These are phyloP conservation scores for Nymphalis urticae DNA, from an alignment of 2,888 invertebrate genomes.

Conservation along the genomic window DNA sequence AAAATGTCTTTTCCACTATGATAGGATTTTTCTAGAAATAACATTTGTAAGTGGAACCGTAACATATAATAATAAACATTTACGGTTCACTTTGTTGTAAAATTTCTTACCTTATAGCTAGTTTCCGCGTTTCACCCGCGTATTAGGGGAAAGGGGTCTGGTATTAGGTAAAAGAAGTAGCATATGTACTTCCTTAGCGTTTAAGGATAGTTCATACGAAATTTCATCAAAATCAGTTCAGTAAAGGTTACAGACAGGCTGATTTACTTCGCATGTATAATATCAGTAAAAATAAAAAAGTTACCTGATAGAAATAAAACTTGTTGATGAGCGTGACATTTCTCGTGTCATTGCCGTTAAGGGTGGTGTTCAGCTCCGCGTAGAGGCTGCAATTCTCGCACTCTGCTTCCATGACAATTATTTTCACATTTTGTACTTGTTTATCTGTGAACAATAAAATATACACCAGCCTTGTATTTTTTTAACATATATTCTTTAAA, in stretches of 20 bases:
- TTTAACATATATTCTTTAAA: not conserved
- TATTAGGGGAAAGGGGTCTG: no score
- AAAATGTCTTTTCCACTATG: no score
- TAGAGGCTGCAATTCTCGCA: constrained; percentile 63
- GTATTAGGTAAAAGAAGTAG: no score
- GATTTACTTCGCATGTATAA: no score
- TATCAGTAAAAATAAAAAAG: not conserved
- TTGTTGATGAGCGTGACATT: constrained; percentile 75
- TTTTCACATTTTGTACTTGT: constrained; percentile 61
- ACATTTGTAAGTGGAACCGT: no score
- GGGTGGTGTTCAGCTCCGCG: constrained; percentile 54
- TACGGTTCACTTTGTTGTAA: not conserved
- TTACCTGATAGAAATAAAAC: constrained; percentile 81
- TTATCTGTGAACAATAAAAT: constrained; percentile 47
- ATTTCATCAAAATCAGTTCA: no score
- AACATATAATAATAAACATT: no score
- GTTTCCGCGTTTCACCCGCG: no score
- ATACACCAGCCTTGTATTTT: not conserved
- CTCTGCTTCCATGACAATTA: constrained; percentile 58
- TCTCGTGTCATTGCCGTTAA: constrained; percentile 49
- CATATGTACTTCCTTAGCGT: no score
- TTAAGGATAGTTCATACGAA: no score
- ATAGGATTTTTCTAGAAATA: no score
- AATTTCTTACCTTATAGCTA: not conserved
- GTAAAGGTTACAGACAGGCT: no score